Base-by-base conservation (phyloP, 1,140 invertebrate species). In the Rhyacophila brunnea region DNA sequence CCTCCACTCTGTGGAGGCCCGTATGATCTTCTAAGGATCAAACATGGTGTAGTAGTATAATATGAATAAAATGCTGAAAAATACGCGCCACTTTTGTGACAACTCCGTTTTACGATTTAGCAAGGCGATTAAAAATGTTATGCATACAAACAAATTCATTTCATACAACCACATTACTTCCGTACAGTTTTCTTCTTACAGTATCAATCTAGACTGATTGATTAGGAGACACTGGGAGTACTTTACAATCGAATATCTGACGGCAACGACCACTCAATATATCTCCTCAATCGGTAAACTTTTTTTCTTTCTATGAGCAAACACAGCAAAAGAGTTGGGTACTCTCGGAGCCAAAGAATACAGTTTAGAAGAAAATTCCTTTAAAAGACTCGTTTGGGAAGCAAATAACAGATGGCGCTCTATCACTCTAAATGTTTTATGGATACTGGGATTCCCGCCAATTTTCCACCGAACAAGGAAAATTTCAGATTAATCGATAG, bases 361-460 rank as follows among this genome's bases (percentile, higher is more conserved):
- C 36, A 52, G 14, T 52, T 52, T 59, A 52, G 10, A 59, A 59
- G 49, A 36, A 19, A 54, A 53, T 58, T 34, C 36, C 32, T 61
- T 23, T 55, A 55, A 61, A 56, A 54, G 52, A 55, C 36, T 56
- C 47, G 46, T 55, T 56, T 35, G 15, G 35, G 32, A 40, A 44
- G 52, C 52, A 61, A 45, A 61, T 61, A 61, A 61, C 51, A 56
- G 52, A 61, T 61, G 59, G 52, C 38, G 36, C 45, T 61, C 54
- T 45, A 47, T 54, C 54, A 28, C 36, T 55, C 46, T 52, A 45
- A 56, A 55, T 34, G 38, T 40, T 52, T 13, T 36, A 52, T 13
- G n/a, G 50, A 52, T 52, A 42, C 35, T 15, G 42, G 28, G 50
- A 42, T 42, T 52, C 50, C 23, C 23, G 23, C 23, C 23, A 3